Evolutionary conservation across 2,888 invertebrate genomes (phyloP), one percentile per base, ranked within the genome.

Genomic region (Galeruca laticollis): DNA sequence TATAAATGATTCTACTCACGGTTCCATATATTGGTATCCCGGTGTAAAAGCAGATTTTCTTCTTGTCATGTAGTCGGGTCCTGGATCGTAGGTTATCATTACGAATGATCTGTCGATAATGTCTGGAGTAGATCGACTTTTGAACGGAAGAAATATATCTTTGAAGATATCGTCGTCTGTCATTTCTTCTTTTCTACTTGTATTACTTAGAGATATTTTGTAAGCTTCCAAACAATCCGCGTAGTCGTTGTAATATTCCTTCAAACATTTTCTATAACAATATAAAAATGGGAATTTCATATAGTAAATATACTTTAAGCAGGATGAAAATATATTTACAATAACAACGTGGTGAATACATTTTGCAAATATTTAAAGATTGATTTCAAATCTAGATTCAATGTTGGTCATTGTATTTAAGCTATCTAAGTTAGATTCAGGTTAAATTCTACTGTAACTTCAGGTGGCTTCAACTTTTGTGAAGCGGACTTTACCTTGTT

Each of bases 161-260:
- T 79, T 79, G 67, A 84, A 83, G 37, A 83, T 81, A 1, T 82
- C 79, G 26, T 84, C 84, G 40, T 86, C 85, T 2, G 78, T 79
- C 67, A 85, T 82, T 71, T 87, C 87, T 35, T 47, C n/a, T 57
- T 62, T 13, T 76, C 78, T 56, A 82, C 80, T 68, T 43, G 80
- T 79, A 35, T 72, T 71, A 8, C 69, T 67, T 21, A 68, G 47
- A 43, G 72, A 70, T 18, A 69, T 60, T 33, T 70, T 70, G 63
- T 70, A 75, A 75, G 88, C 88, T 79, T 89, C 88, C 59, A 90
- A 83, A 75, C 90, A 90, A 75, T 90, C 89, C 61, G 88, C 89
- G 82, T 90, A 89, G 74, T 89, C 91, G 82, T 90, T 90, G 82
- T 90, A 90, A 76, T 90, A 90, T 81, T 90, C 90, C 35, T 88